A percentile compares a stretch with the other conserved stretches of the same genome.
phyloP scores from a whole-genome alignment of 2,113 vertebrate genomes.

The Petaurus breviceps region DNA sequence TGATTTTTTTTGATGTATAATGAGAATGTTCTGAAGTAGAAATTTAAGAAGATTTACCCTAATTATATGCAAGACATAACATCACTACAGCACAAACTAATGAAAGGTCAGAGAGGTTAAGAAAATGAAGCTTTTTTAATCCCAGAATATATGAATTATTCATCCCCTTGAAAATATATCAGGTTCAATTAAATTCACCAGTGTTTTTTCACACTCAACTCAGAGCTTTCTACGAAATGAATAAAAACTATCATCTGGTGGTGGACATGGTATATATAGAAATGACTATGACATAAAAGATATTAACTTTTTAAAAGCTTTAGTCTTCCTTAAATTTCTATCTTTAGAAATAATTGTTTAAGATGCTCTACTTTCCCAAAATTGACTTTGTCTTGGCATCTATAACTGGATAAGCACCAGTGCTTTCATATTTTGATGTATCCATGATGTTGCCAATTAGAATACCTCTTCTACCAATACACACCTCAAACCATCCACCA shows the following conservation, averaged over 20 bases:
- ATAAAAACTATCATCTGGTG: background rate
- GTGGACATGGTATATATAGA: background rate
- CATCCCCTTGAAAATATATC: constrained; percentile 52
- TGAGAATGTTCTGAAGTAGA: background rate
- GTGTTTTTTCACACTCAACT: constrained; percentile 33
- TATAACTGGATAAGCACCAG: constrained; percentile 1
- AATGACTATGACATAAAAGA: background rate
- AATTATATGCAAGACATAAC: background rate
- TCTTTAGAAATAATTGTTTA: background rate
- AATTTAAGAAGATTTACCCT: constrained; percentile 23
- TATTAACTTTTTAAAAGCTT: background rate
- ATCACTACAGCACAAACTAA: background rate
- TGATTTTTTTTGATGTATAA: constrained; percentile 7
- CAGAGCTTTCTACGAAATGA: background rate
- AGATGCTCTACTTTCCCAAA: background rate
- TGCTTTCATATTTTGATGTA: background rate
- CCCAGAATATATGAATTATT: constrained; percentile 53
- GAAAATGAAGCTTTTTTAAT: background rate
- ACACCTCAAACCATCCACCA: background rate
- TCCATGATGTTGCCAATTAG: background rate
- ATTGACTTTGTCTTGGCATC: constrained; percentile 17
- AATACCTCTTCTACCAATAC: background rate
- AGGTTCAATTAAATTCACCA: constrained; percentile 36
- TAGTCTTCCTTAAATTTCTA: background rate
- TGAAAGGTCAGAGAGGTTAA: constrained; percentile 27